Evolutionary conservation across 1,140 invertebrate genomes (phyloP), one percentile per base, ranked within the genome.

Genomic region (Oncopodura yosiiana): DNA sequence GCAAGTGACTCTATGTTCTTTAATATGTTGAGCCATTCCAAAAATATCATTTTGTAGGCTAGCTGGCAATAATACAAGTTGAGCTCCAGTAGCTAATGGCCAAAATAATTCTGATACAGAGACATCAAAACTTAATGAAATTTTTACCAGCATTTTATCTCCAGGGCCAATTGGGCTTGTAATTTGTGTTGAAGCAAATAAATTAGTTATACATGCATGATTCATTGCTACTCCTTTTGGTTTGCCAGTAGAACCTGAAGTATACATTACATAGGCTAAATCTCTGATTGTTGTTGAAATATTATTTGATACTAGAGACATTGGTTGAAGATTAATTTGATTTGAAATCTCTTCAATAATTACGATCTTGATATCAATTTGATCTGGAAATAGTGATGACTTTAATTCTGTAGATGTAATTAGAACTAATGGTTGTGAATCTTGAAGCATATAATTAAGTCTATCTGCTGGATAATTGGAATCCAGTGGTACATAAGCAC

Each of bases 211-310:
- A 16, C 48, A 38, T 44, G 23, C 26, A 14, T 57, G 55, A 14
- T 53, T 23, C 6, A 37, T 37, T 6, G 19, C 23, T 18, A 57
- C 55, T 18, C 55, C 55, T 41, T 57, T 57, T 5, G 55, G 55
- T 27, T 30, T 26, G 2, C 55, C 55, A 0, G 55, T 52, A 2
- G 55, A 38, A 0, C 55, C 55, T 8, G 55, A 57, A 21, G 55
- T 57, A 36, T 57, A 57, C 21, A 49, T 45, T 30, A 57, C 24
- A 30, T 50, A 45, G 19, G 49, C 38, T 14, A 52, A 42, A 21
- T 27, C 14, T 32, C 11, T 24, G 37, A 21, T 12, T 24, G 3
- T 12, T 16, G 14, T 42, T 21, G 9, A 42, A 9, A 0, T n/a
- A 16, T 24, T 32, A 27, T 12, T 2, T 14, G 27, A 2, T 18